phyloP scores from a whole-genome alignment of 2,113 vertebrate genomes.

The Symphodus melops region DNA sequence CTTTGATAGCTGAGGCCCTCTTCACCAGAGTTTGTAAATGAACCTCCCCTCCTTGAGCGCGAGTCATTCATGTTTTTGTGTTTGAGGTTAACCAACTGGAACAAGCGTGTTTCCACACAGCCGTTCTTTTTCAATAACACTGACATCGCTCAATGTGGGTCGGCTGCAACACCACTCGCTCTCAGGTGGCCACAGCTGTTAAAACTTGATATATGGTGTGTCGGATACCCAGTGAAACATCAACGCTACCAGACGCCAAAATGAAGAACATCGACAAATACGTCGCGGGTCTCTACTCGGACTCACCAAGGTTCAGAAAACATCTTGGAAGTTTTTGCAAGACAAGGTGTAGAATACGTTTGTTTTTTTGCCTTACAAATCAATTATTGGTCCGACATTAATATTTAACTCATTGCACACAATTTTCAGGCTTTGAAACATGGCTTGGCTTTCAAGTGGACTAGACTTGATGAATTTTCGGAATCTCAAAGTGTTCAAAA shows the following conservation, averaged over 20 bases:
- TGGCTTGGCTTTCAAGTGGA: slow-evolving; percentile 31
- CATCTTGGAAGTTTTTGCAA: slow-evolving; percentile 25
- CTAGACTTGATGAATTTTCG: slow-evolving; percentile 31
- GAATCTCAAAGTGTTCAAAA: slow-evolving; percentile 34
- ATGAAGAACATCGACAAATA: slow-evolving; percentile 51
- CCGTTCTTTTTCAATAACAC: slow-evolving; percentile 20
- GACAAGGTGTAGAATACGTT: neutral
- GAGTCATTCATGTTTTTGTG: slow-evolving; percentile 2
- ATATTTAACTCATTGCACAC: slow-evolving; percentile 35
- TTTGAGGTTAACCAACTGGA: slow-evolving; percentile 17
- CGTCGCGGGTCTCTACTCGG: slow-evolving; percentile 30
- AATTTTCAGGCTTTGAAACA: slow-evolving; percentile 38
- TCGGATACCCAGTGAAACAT: slow-evolving; percentile 84
- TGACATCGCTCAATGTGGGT: slow-evolving; percentile 28
- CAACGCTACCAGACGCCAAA: slow-evolving; percentile 53
- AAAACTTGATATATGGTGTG: slow-evolving; percentile 64
- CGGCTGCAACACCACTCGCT: slow-evolving; percentile 12
- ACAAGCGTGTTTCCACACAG: slow-evolving; percentile 38
- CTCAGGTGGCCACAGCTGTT: slow-evolving; percentile 72
- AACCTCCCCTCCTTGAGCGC: neutral
- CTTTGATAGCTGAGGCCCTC: slow-evolving; percentile 76
- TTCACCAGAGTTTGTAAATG: slow-evolving; percentile 11
- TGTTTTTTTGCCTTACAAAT: slow-evolving; percentile 19
- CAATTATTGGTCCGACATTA: slow-evolving; percentile 41
- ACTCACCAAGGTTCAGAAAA: slow-evolving; percentile 32